Conservation (phyloP, 2,113 vertebrate species). For the Chloebia gouldiae region DNA sequence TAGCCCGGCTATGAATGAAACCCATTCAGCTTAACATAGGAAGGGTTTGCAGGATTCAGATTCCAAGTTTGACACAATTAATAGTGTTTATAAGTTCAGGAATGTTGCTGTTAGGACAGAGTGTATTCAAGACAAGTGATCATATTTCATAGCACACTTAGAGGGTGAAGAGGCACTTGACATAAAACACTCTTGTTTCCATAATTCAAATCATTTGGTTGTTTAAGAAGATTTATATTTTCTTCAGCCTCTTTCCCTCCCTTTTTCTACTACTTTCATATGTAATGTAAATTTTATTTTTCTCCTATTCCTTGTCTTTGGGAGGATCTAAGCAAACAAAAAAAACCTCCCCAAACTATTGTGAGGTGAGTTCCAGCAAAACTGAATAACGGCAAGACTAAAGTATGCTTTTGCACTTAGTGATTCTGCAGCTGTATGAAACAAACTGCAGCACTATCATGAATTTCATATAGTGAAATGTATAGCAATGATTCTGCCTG, state of each 20-base stretch:
- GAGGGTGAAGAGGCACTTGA: slow-evolving; percentile 69
- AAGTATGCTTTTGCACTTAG: background rate
- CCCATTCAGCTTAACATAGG: slow-evolving; percentile 12
- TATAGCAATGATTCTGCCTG: background rate
- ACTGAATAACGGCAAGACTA: background rate
- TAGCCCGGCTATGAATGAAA: slow-evolving; percentile 31
- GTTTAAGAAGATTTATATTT: slow-evolving; percentile 22
- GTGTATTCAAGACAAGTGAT: slow-evolving; percentile 44
- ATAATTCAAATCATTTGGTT: slow-evolving; percentile 37
- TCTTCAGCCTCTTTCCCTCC: background rate
- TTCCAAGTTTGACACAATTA: slow-evolving; percentile 64
- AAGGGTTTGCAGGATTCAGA: slow-evolving; percentile 35
- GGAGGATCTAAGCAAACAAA: background rate
- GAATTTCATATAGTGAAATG: background rate
- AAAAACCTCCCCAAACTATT: background rate
- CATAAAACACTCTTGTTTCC: slow-evolving; percentile 39
- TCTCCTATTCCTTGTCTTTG: background rate
- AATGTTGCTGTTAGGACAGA: slow-evolving; percentile 32
- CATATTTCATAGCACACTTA: slow-evolving; percentile 60
- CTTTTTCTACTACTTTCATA: background rate
- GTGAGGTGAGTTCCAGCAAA: background rate
- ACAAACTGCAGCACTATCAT: background rate
- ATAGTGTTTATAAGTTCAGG: slow-evolving; percentile 64
- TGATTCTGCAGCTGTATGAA: background rate
- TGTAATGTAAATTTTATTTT: background rate